These are phyloP conservation scores for Mionectes olivaceus DNA, from an alignment of 2,797 vertebrate genomes.

Conservation along the genomic window DNA sequence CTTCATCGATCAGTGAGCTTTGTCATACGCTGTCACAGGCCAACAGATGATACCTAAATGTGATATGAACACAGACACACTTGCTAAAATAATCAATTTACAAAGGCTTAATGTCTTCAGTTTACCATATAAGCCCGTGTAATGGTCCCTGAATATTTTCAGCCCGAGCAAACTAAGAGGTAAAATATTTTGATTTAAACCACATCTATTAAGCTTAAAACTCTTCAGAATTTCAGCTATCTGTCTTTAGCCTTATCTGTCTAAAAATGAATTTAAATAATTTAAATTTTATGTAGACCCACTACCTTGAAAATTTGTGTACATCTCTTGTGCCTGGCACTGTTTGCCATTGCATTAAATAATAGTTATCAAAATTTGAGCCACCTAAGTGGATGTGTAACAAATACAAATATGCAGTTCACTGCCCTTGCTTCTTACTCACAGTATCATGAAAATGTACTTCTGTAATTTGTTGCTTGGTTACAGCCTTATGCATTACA, in stretches of 20 bases:
- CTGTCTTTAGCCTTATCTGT: background rate
- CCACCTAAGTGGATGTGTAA: background rate
- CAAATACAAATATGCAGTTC: background rate
- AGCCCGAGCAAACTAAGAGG: background rate
- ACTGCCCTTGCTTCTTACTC: background rate
- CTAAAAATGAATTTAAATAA: background rate
- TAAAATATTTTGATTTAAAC: background rate
- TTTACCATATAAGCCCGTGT: background rate
- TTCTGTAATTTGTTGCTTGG: background rate
- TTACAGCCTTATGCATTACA: background rate
- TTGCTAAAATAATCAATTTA: background rate
- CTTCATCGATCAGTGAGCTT: background rate
- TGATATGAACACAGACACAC: background rate
- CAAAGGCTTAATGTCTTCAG: background rate
- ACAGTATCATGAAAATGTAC: background rate
- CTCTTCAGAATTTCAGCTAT: background rate
- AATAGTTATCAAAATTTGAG: background rate
- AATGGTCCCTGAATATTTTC: background rate
- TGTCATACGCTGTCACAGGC: background rate
- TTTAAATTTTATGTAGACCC: background rate
- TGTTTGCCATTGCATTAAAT: background rate
- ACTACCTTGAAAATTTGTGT: background rate
- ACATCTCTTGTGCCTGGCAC: background rate
- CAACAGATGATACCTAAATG: background rate
- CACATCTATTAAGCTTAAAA: background rate